Evolutionary conservation across 2,113 vertebrate genomes (phyloP).

Genomic region (Potamarius usumacintae): DNA sequence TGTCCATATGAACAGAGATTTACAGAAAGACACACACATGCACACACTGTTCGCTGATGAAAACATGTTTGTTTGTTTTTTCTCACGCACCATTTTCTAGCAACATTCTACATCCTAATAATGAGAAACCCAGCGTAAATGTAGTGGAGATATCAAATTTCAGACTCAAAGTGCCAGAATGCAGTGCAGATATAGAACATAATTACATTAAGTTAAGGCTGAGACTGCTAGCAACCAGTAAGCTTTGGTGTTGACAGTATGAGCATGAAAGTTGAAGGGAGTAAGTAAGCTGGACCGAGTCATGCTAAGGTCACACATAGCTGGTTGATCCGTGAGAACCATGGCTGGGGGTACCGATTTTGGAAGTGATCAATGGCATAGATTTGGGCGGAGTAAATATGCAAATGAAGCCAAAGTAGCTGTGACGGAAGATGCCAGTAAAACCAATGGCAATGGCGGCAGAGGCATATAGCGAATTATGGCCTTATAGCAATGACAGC

Average conservation of each 20-base stretch:
- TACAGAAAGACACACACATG: background rate
- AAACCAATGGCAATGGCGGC: too few species aligned
- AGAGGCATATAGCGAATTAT: too few species aligned
- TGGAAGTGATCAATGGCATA: too few species aligned
- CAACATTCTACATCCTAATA: background rate
- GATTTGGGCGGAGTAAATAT: too few species aligned
- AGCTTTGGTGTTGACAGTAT: background rate
- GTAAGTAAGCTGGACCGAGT: background rate
- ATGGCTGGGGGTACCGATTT: too few species aligned
- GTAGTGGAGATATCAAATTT: background rate
- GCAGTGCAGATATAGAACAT: background rate
- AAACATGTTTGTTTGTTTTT: background rate
- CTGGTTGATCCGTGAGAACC: too few species aligned
- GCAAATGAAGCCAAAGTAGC: too few species aligned
- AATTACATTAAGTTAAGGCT: background rate
- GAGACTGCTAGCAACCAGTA: background rate
- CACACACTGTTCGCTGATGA: background rate
- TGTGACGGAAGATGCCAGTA: too few species aligned
- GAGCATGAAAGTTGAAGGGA: background rate
- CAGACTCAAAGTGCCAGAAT: background rate
- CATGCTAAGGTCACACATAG: too few species aligned
- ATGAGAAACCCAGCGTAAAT: background rate
- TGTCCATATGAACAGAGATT: slow-evolving; percentile 33
- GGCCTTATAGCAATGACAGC: too few species aligned
- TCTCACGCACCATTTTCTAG: background rate